Evolutionary conservation across 92 coral and sea anemone species (phyloP).

Genomic region (Meandrina meandrites): DNA sequence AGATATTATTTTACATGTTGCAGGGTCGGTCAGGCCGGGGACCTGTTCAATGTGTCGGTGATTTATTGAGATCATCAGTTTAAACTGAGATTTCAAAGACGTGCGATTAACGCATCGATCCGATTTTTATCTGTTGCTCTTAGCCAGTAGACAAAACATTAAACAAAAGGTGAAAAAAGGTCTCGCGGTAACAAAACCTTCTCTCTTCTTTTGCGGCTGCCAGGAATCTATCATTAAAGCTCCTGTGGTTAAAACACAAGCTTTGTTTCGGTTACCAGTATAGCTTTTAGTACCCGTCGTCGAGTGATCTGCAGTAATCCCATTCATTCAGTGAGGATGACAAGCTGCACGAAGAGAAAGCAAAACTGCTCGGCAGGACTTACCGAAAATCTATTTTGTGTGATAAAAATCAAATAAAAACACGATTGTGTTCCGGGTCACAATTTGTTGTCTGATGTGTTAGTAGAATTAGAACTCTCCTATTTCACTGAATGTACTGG

Average conservation of each 20-base stretch:
- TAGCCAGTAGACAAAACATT: not conserved
- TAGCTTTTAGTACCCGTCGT: not conserved
- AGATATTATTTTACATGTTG: not conserved
- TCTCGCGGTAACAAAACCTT: not conserved
- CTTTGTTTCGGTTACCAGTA: too few relatives aligned
- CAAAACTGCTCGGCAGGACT: not conserved
- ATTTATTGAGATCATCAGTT: not conserved
- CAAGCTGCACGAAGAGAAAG: not conserved
- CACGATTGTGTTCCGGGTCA: not conserved
- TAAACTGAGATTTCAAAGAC: not conserved
- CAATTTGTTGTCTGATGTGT: too few relatives aligned
- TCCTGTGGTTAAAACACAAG: not conserved
- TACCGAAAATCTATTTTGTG: not conserved
- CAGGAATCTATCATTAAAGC: not conserved
- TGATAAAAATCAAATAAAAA: constrained; percentile 6
- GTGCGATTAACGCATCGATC: not conserved
- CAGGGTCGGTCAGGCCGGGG: too few relatives aligned
- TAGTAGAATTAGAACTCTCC: too few relatives aligned
- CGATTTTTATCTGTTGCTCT: not conserved
- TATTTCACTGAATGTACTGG: too few relatives aligned
- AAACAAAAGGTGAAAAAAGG: not conserved
- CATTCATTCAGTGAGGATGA: not conserved
- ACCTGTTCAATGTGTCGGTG: too few relatives aligned
- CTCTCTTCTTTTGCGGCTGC: not conserved
- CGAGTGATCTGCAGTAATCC: not conserved